These are phyloP conservation scores for Platorchestia sp. DNA, from an alignment of 1,140 invertebrate species.

Conservation along the genomic window DNA sequence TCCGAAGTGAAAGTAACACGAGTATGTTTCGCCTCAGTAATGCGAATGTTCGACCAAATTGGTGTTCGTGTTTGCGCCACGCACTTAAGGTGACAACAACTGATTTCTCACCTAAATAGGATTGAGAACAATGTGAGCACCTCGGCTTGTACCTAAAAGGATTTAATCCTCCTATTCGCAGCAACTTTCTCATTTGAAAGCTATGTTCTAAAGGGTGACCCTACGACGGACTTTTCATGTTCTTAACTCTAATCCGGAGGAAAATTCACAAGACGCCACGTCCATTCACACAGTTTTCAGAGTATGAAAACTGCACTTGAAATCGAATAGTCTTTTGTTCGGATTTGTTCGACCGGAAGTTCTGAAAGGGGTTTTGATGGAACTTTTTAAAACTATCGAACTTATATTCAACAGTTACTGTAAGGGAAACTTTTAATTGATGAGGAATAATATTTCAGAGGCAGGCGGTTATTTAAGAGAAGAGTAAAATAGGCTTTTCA, in stretches of 20 bases:
- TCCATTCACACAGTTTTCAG: neutral
- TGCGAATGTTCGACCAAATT: neutral
- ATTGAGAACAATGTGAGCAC: neutral
- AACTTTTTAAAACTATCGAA: too few species aligned
- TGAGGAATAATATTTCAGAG: too few species aligned
- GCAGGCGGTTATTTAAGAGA: too few species aligned
- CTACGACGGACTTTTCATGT: neutral
- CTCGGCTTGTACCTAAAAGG: neutral
- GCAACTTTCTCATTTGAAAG: neutral
- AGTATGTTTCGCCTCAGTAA: neutral
- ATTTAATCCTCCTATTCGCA: neutral
- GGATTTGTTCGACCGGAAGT: neutral
- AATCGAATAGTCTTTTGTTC: neutral
- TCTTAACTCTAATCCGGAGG: neutral
- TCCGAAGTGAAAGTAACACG: neutral
- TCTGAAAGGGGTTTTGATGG: neutral
- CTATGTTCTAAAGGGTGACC: neutral
- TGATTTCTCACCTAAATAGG: neutral
- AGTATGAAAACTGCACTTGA: neutral
- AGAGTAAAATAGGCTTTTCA: too few species aligned
- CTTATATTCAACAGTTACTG: too few species aligned
- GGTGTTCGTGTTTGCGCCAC: neutral
- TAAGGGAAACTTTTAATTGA: too few species aligned
- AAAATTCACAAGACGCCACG: neutral
- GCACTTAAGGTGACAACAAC: neutral